Evolutionary conservation across 1,140 invertebrate genomes (phyloP), one percentile per base, ranked within the genome.

Genomic region (Lutraria rhynchaena): DNA sequence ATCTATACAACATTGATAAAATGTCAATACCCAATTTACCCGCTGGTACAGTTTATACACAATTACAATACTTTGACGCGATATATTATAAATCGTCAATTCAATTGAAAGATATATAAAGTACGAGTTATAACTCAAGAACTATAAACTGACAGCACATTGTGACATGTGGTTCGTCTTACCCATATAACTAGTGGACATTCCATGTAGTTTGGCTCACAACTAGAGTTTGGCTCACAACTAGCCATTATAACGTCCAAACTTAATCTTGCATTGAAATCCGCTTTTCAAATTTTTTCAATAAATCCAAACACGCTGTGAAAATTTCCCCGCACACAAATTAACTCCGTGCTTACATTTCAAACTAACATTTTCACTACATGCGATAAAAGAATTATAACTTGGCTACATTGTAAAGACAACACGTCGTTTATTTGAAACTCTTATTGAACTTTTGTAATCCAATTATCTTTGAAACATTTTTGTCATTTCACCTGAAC

Each of bases 161-260:
- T 41, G 5, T 41, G 15, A 5, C 15, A 15, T 5, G 5, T 41
- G 5, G 17, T 31, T 13, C 31, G 19, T 15, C 63, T 67, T 80
- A 80, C 76, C 76, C 76, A 80, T 67, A 80, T 80, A 9, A 80
- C 63, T 24, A 80, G 55, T 3, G 76, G 76, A 49, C 63, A 69
- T 58, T 80, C 76, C 65, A 44, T 70, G 27, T 51, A 80, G 29
- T 80, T 80, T 31, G 58, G 74, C 60, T 77, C 74, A 19, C 29
- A 44, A 19, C 22, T 55, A n/a, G n/a, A 80, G 29, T 80, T 80
- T 31, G 58, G 74, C 60, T 77, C 74, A 19, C 29, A 44, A 19
- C 22, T 55, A 63, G 74, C 74, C 74, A 77, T 77, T 44, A n/a
- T 63, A 15, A 27, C 17, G 24, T 46, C 57, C 31, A 2, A 19